These are phyloP conservation scores for Ictalurus punctatus DNA, from an alignment of 2,113 vertebrate species.

Conservation along the genomic window DNA sequence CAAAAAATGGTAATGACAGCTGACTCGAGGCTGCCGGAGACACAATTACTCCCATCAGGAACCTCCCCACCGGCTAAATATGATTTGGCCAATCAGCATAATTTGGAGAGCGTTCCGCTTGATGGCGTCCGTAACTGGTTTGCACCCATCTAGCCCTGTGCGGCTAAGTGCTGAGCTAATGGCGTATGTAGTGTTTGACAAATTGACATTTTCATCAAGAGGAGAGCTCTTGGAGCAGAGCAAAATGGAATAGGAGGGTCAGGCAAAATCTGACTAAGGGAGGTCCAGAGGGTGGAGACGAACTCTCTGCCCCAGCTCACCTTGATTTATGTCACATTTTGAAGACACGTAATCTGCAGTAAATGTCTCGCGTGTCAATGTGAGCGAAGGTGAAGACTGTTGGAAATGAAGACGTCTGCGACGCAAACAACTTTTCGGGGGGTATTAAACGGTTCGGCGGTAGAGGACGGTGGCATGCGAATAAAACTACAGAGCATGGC, in stretches of 20 bases:
- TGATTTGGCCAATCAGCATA: slow-evolving; percentile 73
- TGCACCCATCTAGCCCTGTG: slow-evolving; percentile 68
- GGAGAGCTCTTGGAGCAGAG: slow-evolving; percentile 23
- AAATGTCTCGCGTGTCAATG: slow-evolving; percentile 16
- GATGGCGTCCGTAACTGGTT: slow-evolving; percentile 73
- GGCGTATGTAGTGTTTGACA: slow-evolving; percentile 58
- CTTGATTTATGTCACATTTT: slow-evolving; percentile 24
- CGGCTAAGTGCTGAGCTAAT: slow-evolving; percentile 52
- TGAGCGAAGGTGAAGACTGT: slow-evolving; percentile 25
- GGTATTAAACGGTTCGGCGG: slow-evolving; percentile 22
- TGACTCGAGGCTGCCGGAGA: slow-evolving; percentile 58
- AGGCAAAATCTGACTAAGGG: slow-evolving; percentile 9
- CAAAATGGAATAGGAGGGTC: slow-evolving; percentile 9
- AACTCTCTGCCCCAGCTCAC: slow-evolving; percentile 23
- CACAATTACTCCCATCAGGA: slow-evolving; percentile 72
- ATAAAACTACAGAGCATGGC: slow-evolving; percentile 41
- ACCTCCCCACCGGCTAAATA: slow-evolving; percentile 69
- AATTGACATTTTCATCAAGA: slow-evolving; percentile 63
- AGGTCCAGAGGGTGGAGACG: slow-evolving; percentile 16
- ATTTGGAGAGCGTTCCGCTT: slow-evolving; percentile 74
- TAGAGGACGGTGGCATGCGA: slow-evolving; percentile 8
- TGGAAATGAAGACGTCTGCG: neutral
- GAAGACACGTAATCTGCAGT: neutral
- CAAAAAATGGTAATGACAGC: slow-evolving; percentile 54
- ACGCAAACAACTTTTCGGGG: neutral